phyloP scores from a whole-genome alignment of 1,140 invertebrate species.

The Idris sp. region DNA sequence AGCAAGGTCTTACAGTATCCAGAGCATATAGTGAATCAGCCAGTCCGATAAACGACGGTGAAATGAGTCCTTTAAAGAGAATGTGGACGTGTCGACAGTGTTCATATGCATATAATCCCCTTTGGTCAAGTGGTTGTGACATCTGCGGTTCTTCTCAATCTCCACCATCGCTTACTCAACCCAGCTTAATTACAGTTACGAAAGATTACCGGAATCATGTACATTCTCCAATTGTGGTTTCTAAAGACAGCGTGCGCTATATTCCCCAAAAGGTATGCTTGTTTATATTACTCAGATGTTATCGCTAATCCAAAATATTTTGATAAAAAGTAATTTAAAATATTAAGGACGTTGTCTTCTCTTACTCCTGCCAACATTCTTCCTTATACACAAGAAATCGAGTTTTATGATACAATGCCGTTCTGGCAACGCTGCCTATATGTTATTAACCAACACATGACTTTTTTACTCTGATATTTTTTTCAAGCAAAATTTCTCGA shows the following conservation, averaged over 20 bases:
- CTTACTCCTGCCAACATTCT: too few relatives aligned
- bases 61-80: constrained; percentile 78
- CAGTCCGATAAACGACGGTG: constrained; percentile 68
- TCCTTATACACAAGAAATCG: too few relatives aligned
- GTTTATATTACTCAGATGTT: too few relatives aligned
- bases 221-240: constrained; percentile 73
- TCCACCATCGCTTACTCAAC: constrained; percentile 82
- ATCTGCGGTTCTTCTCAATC: constrained; percentile 85
- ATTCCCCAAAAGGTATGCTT: constrained; percentile 77
- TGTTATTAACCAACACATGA: too few relatives aligned
- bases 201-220: constrained; percentile 77
- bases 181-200: constrained; percentile 84
- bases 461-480: too few relatives aligned
- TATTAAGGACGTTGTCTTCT: too few relatives aligned
- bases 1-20: constrained; percentile 64
- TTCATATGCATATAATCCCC: constrained; percentile 91
- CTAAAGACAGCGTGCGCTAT: constrained; percentile 77
- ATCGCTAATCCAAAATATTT: too few relatives aligned
- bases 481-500: too few relatives aligned
- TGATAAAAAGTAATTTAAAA: too few relatives aligned
- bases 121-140: constrained; percentile 87
- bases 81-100: constrained; percentile 93
- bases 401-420: too few relatives aligned
- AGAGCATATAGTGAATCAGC: constrained; percentile 75
- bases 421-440: too few relatives aligned